phyloP scores from a whole-genome alignment of 2,113 vertebrate species.

The Laticauda colubrina region DNA sequence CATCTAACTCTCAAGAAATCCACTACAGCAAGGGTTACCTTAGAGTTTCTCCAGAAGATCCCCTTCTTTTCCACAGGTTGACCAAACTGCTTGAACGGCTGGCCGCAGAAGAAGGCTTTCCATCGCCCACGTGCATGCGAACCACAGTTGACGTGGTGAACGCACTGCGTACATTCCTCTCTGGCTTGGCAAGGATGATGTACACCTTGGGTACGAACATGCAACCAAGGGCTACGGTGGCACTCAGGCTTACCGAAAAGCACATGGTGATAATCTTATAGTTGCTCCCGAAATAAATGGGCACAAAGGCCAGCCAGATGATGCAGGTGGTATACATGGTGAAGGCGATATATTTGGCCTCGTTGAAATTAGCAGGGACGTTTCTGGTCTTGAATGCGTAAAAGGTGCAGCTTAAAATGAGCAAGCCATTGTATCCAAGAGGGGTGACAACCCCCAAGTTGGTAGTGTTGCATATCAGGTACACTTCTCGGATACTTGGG shows the following conservation, averaged over 20 bases:
- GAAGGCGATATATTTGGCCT: slow-evolving; percentile 98
- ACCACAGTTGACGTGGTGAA: slow-evolving; percentile 97
- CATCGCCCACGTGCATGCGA: slow-evolving; percentile 96
- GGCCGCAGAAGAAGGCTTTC: slow-evolving; percentile 90
- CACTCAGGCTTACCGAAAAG: slow-evolving; percentile 96
- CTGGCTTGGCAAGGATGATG: slow-evolving; percentile 97
- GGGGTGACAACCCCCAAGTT: slow-evolving; percentile 95
- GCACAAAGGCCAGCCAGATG: slow-evolving; percentile 98
- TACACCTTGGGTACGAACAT: slow-evolving; percentile 99
- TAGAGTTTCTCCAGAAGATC: slow-evolving; percentile 93
- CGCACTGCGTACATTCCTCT: slow-evolving; percentile 96
- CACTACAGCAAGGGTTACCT: slow-evolving; percentile 75
- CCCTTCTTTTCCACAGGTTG: slow-evolving; percentile 94
- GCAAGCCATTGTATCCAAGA: slow-evolving; percentile 92
- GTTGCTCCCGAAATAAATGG: slow-evolving; percentile 99
- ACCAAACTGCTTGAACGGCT: slow-evolving; percentile 95
- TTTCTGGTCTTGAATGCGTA: slow-evolving; percentile 99
- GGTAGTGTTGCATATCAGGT: slow-evolving; percentile 94
- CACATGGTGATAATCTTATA: slow-evolving; percentile 99
- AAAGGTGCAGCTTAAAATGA: slow-evolving; percentile 98
- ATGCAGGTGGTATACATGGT: slow-evolving; percentile 99
- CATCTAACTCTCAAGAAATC: background rate
- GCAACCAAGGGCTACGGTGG: slow-evolving; percentile 93
- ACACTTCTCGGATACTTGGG: slow-evolving; percentile 95
- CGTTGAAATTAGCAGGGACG: slow-evolving; percentile 97